Evolutionary conservation across 1,140 invertebrate genomes (phyloP), one percentile per base, ranked within the genome.

Genomic region (Aphis craccivora): DNA sequence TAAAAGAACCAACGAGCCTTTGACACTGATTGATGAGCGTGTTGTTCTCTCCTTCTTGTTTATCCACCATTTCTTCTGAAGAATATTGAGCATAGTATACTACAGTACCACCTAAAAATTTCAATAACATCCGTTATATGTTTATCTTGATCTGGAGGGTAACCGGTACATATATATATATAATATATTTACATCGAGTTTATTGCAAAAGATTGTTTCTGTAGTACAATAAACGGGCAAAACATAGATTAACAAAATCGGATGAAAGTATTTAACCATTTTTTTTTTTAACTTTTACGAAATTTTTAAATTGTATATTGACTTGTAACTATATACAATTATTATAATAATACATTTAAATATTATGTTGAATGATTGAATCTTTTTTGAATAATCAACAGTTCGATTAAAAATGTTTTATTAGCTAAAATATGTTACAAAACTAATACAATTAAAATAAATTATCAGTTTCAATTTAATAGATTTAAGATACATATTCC

Each of bases 1-100:
- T 53, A 89, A 89, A 89, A 53, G 87, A 89, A 89, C 18, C 87
- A 88, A 30, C 45, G 45, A 40, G 20, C 37, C 20, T 45, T 45
- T 91, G 90, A 91, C 90, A 81, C 67, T 91, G 90, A 91, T 91
- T 91, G 67, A 91, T 91, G 90, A 91, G 51, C n/a, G 90, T 76
- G 90, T 91, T 91, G 55, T 76, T 35, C 18, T 81, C 90, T 67
- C 37, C 30, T 43, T 48, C 90, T 48, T 43, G 40, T 45, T 81
- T 23, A 22, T 18, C 20, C 37, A 1, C 43, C 40, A 45, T 91
- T 81, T 48, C 18, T 48, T 81, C 1, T 35, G 43, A 23, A 45
- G 30, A 45, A 91, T 91, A 81, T 91, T 91, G 43, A 37, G 20
- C 40, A 14, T 4, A 51, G 84, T 87, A 30, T 88, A 87, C 22